These are phyloP conservation scores for Heliconius cydno DNA, from an alignment of 2,888 invertebrate genomes.

Conservation along the genomic window DNA sequence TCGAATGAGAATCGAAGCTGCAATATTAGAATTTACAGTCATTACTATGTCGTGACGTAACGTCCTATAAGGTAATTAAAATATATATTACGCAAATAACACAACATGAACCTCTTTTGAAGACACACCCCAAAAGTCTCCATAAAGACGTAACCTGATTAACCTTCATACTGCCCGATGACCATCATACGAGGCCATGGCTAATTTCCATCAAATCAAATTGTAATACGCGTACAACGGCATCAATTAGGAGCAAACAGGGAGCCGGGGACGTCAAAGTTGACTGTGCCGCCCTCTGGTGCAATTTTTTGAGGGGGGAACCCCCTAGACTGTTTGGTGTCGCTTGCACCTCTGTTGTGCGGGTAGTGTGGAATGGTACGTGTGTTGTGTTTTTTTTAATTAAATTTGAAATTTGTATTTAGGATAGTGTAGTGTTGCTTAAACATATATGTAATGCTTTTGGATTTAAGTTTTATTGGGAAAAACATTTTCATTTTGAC, in stretches of 20 bases:
- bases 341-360: slow-evolving; percentile 71
- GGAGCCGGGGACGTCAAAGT: slow-evolving; percentile 73
- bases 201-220: slow-evolving; percentile 53
- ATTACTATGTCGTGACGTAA: no score
- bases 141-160: slow-evolving; percentile 2
- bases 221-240: slow-evolving; percentile 59
- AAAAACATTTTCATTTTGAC: no score
- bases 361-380: slow-evolving; percentile 52
- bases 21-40: no score
- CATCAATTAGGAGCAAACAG: slow-evolving; percentile 74
- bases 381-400: not conserved
- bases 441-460: no score
- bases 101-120: not conserved
- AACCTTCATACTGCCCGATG: not conserved
- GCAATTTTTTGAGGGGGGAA: slow-evolving; percentile 75
- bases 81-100: no score
- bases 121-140: not conserved
- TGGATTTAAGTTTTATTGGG: no score
- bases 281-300: slow-evolving; percentile 61
- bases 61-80: no score
- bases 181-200: slow-evolving; percentile 25
- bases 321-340: slow-evolving; percentile 77
- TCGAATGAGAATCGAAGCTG: no score
- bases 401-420: no score
- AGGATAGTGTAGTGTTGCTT: no score